Percentiles rank a stretch among this genome's conserved stretches.
Conservation (phyloP, 2,797 vertebrate genomes). For the Ibycter americanus region DNA sequence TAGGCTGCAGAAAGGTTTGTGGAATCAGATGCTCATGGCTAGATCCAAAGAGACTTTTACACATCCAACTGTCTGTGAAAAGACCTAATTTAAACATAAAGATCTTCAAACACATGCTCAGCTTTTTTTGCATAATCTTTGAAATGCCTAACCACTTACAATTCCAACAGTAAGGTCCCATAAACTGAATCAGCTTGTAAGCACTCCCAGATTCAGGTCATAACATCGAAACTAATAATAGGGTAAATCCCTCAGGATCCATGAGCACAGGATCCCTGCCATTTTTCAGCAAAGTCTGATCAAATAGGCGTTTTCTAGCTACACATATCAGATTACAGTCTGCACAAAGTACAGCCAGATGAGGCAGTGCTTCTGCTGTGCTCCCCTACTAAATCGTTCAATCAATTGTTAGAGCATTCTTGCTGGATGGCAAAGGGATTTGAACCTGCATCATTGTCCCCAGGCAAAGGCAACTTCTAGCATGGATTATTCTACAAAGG, state of each 20-base stretch:
- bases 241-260: not conserved
- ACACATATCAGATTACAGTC: not conserved
- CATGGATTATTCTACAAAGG: not conserved
- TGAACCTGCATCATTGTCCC: not conserved
- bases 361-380: not conserved
- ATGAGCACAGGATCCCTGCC: not conserved
- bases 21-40: not conserved
- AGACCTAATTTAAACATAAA: not conserved
- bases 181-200: not conserved
- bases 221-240: not conserved
- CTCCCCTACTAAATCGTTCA: not conserved
- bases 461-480: not conserved
- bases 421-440: not conserved
- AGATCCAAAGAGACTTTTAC: not conserved
- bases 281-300: not conserved
- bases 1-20: not conserved
- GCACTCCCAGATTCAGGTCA: not conserved
- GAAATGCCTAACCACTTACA: not conserved
- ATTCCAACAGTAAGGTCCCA: not conserved
- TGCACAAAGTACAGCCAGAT: not conserved
- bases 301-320: not conserved
- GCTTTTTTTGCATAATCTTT: not conserved
- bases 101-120: not conserved
- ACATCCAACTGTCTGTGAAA: not conserved
- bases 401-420: not conserved